Conservation (phyloP, 1,140 invertebrate species). For the Aphelinus atriplicis region DNA sequence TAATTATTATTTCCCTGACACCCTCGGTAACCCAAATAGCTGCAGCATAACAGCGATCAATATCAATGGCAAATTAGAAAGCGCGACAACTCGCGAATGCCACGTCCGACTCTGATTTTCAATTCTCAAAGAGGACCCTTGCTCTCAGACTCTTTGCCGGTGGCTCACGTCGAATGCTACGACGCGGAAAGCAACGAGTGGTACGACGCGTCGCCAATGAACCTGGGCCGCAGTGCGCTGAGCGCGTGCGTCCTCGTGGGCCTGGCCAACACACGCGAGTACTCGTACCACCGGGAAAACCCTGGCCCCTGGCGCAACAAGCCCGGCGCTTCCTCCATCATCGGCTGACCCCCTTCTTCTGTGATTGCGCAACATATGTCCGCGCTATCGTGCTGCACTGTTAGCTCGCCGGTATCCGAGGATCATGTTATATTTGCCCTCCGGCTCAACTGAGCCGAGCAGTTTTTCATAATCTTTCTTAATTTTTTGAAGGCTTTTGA, state of each 20-base stretch:
- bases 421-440: too few species aligned
- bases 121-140: too few species aligned
- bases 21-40: too few species aligned
- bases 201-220: conserved; percentile 76
- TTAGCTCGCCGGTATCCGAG: too few species aligned
- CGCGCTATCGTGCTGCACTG: too few species aligned
- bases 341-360: too few species aligned
- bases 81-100: too few species aligned
- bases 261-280: conserved; percentile 82
- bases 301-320: conserved; percentile 4
- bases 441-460: background rate
- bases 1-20: too few species aligned
- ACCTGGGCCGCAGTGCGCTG: conserved; percentile 80
- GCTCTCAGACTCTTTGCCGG: conserved; percentile 66
- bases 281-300: conserved; percentile 56
- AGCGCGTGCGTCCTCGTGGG: conserved; percentile 84
- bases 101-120: too few species aligned
- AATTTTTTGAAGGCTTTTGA: background rate
- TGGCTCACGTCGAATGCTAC: conserved; percentile 78
- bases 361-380: too few species aligned
- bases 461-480: background rate
- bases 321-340: background rate
- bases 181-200: conserved; percentile 75
- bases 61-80: too few species aligned
- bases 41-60: too few species aligned